Evolutionary conservation across 23 tunicate species (phyloP).

Genomic region (Trididemnum miniatum): DNA sequence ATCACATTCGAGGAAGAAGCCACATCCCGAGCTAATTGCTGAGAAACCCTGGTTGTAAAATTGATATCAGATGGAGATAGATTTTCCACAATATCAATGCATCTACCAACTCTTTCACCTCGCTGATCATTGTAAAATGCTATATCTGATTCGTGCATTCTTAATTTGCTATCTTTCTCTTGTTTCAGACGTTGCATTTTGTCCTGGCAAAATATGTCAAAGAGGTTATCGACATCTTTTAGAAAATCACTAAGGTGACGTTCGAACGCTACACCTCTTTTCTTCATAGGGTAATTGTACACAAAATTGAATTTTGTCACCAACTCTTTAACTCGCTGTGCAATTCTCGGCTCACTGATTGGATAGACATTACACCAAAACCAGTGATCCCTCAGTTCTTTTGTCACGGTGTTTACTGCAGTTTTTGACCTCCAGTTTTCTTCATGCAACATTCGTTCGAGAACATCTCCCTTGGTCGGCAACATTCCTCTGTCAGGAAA

Average conservation of each 20-base stretch:
- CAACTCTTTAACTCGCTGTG: not conserved
- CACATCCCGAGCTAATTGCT: no score
- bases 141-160: conserved; percentile 11
- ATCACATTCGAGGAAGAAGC: no score
- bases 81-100: not conserved
- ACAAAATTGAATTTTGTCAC: no score
- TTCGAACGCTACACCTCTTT: conserved; percentile 5
- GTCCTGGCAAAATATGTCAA: conserved; percentile 15
- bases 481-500: no score
- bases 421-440: conserved; percentile 1
- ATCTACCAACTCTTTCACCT: conserved; percentile 5
- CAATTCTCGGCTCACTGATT: not conserved
- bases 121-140: conserved; percentile 33
- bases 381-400: conserved; percentile 23
- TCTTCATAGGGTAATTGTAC: not conserved
- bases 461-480: conserved; percentile 29
- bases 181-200: not conserved
- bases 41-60: not conserved
- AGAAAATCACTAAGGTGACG: not conserved
- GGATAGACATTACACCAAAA: conserved; percentile 20
- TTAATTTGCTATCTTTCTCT: not conserved
- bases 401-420: not conserved
- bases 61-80: not conserved
- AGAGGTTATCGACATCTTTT: not conserved
- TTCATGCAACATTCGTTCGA: conserved; percentile 6